Base-by-base conservation (phyloP, 2,113 vertebrate genomes). In the Octodon degus region DNA sequence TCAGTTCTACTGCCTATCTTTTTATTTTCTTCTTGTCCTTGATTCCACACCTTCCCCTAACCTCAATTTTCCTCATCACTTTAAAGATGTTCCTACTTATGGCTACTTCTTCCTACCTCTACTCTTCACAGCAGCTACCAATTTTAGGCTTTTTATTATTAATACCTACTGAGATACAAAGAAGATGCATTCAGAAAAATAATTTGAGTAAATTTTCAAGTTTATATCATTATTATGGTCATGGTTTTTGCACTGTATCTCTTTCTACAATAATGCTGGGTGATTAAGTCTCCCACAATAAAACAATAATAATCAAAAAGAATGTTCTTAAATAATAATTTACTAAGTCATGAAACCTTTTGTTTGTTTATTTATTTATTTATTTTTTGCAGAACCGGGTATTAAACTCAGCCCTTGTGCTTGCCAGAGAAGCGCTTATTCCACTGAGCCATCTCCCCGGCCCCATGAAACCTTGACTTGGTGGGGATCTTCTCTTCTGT, bases 151-250 rank as follows among this genome's bases (percentile, higher is more conserved):
- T 68, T 76, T 53, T 90, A n/a, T 25, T 90, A 27, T 82, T 83
- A 91, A 77, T 60, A 58, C 13, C 27, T 60, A 32, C 12, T 30
- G 68, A 93, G 55, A 67, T 74, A 55, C n/a, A 86, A n/a, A 63
- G 27, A 95, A 72, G 34, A 65, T 86, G 37, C 32, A n/a, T 86
- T 86, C 65, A 65, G 65, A 81, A 96, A 90, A 93, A 89, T 53
- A 65, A 68, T 32, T 67, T 82, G 7, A 76, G 19, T 25, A 9
- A 63, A 43, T 62, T 77, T 86, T 74, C 53, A 93, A 93, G 62
- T 72, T 80, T 72, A 80, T 20, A 32, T 81, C 68, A 90, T 86
- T 89, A n/a, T 79, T 90, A 11, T 65, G 63, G 27, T 74, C 13
- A 58, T 82, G n/a, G 20, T 55, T 87, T 62, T 37, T 83, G 47